Conservation (phyloP, 1,140 invertebrate genomes). For the Dreissena rostriformis region DNA sequence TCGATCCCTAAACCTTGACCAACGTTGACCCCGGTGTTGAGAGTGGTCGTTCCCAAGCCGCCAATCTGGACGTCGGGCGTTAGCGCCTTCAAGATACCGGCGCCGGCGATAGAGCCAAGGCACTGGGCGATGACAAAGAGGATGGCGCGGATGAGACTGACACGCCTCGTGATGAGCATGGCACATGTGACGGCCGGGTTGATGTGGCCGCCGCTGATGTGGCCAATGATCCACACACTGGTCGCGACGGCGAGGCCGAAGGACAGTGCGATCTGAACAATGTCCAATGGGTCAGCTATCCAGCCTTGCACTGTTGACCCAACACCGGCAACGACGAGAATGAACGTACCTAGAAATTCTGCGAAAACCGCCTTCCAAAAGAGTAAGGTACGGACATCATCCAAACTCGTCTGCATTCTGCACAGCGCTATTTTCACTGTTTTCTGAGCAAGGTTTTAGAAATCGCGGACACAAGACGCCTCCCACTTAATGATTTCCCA, state of each 20-base stretch:
- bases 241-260: conserved; percentile 78
- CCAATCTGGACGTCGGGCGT: conserved; percentile 83
- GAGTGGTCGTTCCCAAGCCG: conserved; percentile 85
- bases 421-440: too few relatives aligned
- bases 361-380: conserved; percentile 80
- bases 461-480: too few relatives aligned
- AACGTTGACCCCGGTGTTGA: conserved; percentile 33
- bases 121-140: conserved; percentile 77
- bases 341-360: conserved; percentile 92
- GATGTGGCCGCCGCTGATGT: conserved; percentile 94
- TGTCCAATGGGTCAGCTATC: conserved; percentile 59
- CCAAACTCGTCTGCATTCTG: conserved; percentile 60
- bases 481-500: too few relatives aligned
- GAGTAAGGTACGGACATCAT: conserved; percentile 46
- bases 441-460: too few relatives aligned
- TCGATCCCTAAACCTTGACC: conserved; percentile 91
- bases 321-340: conserved; percentile 92
- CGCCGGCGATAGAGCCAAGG: conserved; percentile 90
- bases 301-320: conserved; percentile 82
- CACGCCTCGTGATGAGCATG: conserved; percentile 83
- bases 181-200: conserved; percentile 93
- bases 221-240: conserved; percentile 85
- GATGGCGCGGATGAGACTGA: conserved; percentile 74
- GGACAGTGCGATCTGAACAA: conserved; percentile 69
- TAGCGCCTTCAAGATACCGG: conserved; percentile 85